Evolutionary conservation across 1,140 invertebrate species (phyloP).

Genomic region (Drosophila bocki): DNA sequence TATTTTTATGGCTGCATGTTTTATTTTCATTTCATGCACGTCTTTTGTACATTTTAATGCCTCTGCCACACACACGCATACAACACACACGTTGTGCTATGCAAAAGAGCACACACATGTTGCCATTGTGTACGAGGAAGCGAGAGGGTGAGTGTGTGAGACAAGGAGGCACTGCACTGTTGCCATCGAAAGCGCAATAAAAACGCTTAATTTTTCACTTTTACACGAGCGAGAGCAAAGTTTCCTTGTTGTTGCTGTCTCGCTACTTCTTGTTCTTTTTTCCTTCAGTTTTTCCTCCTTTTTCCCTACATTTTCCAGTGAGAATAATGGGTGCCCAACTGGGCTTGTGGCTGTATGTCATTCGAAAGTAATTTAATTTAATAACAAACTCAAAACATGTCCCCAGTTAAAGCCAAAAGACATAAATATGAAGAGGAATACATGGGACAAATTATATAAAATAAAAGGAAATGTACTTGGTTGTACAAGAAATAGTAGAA

Average conservation of each 20-base stretch:
- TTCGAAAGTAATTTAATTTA: slow-evolving; percentile 83
- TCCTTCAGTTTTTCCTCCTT: background rate
- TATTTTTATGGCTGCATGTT: slow-evolving; percentile 83
- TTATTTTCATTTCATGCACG: slow-evolving; percentile 82
- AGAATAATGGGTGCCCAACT: slow-evolving; percentile 28
- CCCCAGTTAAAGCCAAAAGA: slow-evolving; percentile 62
- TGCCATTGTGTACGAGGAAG: slow-evolving; percentile 46
- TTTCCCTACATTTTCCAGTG: background rate
- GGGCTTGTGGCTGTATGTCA: slow-evolving; percentile 45
- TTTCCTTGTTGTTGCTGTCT: slow-evolving; percentile 36
- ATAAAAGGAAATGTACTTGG: background rate
- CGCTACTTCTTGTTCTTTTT: background rate
- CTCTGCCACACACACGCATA: slow-evolving; percentile 28
- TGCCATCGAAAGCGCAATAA: slow-evolving; percentile 78
- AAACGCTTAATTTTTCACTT: slow-evolving; percentile 84
- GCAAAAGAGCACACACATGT: slow-evolving; percentile 64
- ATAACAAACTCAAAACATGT: slow-evolving; percentile 78
- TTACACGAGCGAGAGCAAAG: slow-evolving; percentile 63
- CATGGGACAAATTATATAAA: background rate
- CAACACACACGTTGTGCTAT: slow-evolving; percentile 40
- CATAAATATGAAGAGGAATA: slow-evolving; percentile 44
- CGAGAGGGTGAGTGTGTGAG: slow-evolving; percentile 16
- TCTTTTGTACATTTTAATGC: slow-evolving; percentile 69
- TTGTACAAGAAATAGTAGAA: background rate
- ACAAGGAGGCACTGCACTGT: slow-evolving; percentile 51